Conservation (phyloP, 2,797 vertebrate species). For the Macropodus opercularis region DNA sequence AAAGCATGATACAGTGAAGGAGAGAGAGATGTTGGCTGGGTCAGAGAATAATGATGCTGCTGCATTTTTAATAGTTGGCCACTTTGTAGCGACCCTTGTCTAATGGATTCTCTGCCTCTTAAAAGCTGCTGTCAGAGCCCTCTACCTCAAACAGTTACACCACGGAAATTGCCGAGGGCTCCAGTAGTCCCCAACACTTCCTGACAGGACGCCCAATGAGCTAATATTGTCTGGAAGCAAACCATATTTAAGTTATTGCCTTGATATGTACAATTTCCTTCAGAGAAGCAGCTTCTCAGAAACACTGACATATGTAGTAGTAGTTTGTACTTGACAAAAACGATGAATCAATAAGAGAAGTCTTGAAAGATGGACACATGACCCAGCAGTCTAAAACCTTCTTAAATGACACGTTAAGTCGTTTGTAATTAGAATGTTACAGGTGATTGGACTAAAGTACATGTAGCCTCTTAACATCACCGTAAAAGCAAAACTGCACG, state of each 20-base stretch:
- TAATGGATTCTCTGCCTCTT: slow-evolving; percentile 84
- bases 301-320: slow-evolving; percentile 10
- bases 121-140: slow-evolving; percentile 76
- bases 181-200: slow-evolving; percentile 59
- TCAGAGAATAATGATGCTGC: slow-evolving; percentile 82
- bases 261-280: slow-evolving; percentile 45
- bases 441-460: background rate
- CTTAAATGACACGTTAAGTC: background rate
- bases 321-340: too few species aligned
- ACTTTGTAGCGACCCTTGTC: slow-evolving; percentile 83
- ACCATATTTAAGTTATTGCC: slow-evolving; percentile 46
- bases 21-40: slow-evolving; percentile 70
- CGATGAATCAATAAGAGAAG: too few species aligned
- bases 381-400: background rate
- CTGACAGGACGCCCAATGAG: slow-evolving; percentile 52
- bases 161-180: slow-evolving; percentile 67
- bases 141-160: slow-evolving; percentile 70
- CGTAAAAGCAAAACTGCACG: background rate
- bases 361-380: background rate
- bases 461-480: background rate
- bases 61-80: slow-evolving; percentile 87
- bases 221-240: slow-evolving; percentile 57
- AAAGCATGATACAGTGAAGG: slow-evolving; percentile 60
- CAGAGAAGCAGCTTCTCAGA: slow-evolving; percentile 29
- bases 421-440: background rate